A percentile compares a stretch with the other conserved stretches of the same genome.
Conservation (phyloP, 2,888 invertebrate genomes). For the Cyclophora albipunctata region DNA sequence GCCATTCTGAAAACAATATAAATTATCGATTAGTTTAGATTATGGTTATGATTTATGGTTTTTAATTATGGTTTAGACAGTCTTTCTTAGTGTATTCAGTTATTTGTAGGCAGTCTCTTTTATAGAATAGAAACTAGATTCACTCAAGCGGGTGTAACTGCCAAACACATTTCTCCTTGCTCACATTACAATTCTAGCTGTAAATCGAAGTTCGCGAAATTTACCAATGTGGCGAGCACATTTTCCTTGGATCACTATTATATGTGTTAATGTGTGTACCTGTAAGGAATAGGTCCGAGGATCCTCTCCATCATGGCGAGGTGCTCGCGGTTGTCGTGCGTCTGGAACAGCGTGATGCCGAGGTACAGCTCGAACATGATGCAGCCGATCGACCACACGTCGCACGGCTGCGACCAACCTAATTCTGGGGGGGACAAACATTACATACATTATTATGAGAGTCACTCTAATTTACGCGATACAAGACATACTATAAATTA, state of each 20-base stretch:
- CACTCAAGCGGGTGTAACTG: too few relatives aligned
- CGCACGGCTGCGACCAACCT: conserved; percentile 99
- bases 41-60: neutral
- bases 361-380: conserved; percentile 99
- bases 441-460: conserved; percentile 23
- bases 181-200: too few relatives aligned
- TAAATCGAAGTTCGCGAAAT: too few relatives aligned
- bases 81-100: neutral
- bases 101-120: too few relatives aligned
- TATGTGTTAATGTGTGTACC: conserved; percentile 55
- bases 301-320: conserved; percentile 99
- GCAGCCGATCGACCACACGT: conserved; percentile 99
- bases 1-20: conserved; percentile 80
- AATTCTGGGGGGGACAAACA: conserved; percentile 79
- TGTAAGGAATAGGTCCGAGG: conserved; percentile 95
- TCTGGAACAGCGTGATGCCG: conserved; percentile 99
- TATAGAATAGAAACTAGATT: too few relatives aligned
- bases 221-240: too few relatives aligned
- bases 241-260: too few relatives aligned
- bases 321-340: conserved; percentile 99
- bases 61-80: neutral
- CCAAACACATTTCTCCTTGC: too few relatives aligned
- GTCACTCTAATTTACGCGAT: too few relatives aligned
- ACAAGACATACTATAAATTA: too few relatives aligned
- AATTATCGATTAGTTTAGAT: conserved; percentile 4